These are phyloP conservation scores for Smithornis capensis DNA, from an alignment of 2,113 vertebrate genomes.

Conservation along the genomic window DNA sequence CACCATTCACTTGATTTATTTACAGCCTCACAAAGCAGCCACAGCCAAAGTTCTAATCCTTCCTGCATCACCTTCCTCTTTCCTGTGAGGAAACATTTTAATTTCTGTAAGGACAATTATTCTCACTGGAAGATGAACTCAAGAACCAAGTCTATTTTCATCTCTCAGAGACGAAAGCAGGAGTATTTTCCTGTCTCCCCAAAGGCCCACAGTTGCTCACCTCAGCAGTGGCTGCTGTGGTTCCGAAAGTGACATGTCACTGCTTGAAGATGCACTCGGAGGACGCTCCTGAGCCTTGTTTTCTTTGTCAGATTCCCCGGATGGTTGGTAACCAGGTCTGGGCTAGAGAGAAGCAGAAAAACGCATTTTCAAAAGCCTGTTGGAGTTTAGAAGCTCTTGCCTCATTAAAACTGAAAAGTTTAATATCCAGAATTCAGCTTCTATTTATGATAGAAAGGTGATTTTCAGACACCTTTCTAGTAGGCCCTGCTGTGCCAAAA, in stretches of 20 bases:
- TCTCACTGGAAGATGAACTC: neutral
- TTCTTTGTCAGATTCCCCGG: conserved; percentile 98
- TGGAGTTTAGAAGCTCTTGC: neutral
- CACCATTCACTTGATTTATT: neutral
- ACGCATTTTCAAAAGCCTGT: neutral
- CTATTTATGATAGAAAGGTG: neutral
- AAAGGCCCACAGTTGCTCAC: conserved; percentile 63
- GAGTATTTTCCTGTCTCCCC: neutral
- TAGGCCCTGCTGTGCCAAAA: neutral
- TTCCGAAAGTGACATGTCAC: conserved; percentile 89
- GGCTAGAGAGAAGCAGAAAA: conserved; percentile 59
- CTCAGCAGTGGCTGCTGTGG: conserved; percentile 79
- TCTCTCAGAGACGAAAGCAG: neutral
- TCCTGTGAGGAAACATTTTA: accelerated
- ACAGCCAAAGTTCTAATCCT: neutral
- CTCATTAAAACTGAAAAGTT: neutral
- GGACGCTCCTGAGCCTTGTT: conserved; percentile 90
- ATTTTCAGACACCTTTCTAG: neutral
- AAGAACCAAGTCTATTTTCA: neutral
- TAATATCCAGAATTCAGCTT: neutral
- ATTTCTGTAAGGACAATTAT: neutral
- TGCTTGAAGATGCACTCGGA: conserved; percentile 90
- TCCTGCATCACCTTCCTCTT: neutral
- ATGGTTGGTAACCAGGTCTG: conserved; percentile 90
- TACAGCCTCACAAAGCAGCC: neutral